phyloP scores from a whole-genome alignment of 1,140 invertebrate genomes.

The Harlomillsia oculata region DNA sequence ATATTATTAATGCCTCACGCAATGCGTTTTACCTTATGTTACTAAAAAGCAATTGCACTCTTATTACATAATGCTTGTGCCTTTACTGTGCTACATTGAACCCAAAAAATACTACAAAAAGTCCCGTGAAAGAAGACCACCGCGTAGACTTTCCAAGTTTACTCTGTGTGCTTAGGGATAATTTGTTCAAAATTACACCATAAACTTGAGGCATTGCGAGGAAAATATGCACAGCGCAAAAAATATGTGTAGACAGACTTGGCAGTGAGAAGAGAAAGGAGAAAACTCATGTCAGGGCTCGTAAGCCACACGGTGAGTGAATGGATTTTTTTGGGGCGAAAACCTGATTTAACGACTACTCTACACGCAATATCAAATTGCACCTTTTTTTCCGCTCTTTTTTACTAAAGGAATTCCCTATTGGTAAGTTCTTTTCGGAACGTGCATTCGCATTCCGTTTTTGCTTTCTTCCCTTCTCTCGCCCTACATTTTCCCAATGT shows the following conservation, averaged over 20 bases:
- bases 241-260: slow-evolving; percentile 8
- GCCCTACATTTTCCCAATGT: neutral
- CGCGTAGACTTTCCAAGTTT: too few relatives aligned
- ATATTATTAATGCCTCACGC: too few relatives aligned
- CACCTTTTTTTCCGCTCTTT: slow-evolving; percentile 29
- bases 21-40: too few relatives aligned
- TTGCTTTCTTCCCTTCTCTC: slow-evolving; percentile 14
- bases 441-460: too few relatives aligned
- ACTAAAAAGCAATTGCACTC: too few relatives aligned
- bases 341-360: slow-evolving; percentile 30
- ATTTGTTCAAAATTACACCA: slow-evolving; percentile 25
- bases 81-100: too few relatives aligned
- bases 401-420: too few relatives aligned
- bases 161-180: too few relatives aligned
- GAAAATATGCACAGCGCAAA: slow-evolving; percentile 4
- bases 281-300: neutral
- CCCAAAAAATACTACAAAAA: too few relatives aligned
- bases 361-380: slow-evolving; percentile 34
- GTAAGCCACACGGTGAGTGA: neutral
- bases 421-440: too few relatives aligned
- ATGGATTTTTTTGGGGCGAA: slow-evolving; percentile 18
- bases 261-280: neutral
- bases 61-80: too few relatives aligned
- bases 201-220: slow-evolving; percentile 1
- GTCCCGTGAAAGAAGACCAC: too few relatives aligned